These are phyloP conservation scores for Acinonyx jubatus DNA, from an alignment of 2,113 vertebrate species.

Conservation along the genomic window DNA sequence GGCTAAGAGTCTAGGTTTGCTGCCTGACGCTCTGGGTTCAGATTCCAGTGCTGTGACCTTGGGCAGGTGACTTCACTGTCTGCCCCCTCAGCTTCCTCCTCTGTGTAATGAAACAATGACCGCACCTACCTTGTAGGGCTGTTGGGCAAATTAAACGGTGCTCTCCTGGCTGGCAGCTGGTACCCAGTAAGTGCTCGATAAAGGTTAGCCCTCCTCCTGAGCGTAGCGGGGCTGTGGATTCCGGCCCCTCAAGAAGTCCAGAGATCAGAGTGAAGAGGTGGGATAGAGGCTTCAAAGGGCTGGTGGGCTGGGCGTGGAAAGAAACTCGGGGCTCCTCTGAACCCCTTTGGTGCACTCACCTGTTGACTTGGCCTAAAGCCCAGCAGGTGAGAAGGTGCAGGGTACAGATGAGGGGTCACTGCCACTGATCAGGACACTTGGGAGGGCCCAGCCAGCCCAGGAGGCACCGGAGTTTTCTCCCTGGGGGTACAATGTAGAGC, in stretches of 20 bases:
- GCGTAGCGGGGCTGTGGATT: too few relatives aligned
- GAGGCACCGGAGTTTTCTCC: not conserved
- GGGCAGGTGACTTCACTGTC: not conserved
- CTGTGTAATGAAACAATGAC: not conserved
- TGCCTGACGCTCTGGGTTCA: not conserved
- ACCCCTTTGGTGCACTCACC: not conserved
- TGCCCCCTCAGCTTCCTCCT: not conserved
- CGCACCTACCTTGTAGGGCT: not conserved
- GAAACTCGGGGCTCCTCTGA: not conserved
- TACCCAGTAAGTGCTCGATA: not conserved
- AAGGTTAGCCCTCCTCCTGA: not conserved
- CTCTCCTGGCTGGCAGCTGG: not conserved
- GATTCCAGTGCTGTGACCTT: not conserved
- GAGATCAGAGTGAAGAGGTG: not conserved
- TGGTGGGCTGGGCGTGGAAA: too few relatives aligned
- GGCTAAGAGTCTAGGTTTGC: too few relatives aligned
- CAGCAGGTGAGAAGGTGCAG: not conserved
- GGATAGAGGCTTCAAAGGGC: not conserved
- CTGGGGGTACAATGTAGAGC: not conserved
- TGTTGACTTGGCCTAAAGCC: not conserved
- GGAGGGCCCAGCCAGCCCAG: not conserved
- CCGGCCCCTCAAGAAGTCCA: not conserved
- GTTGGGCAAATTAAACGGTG: not conserved
- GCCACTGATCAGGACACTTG: not conserved
- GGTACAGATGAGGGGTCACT: not conserved